Base-by-base conservation (phyloP, 2,888 invertebrate species). In the Pseudoips prasinana region DNA sequence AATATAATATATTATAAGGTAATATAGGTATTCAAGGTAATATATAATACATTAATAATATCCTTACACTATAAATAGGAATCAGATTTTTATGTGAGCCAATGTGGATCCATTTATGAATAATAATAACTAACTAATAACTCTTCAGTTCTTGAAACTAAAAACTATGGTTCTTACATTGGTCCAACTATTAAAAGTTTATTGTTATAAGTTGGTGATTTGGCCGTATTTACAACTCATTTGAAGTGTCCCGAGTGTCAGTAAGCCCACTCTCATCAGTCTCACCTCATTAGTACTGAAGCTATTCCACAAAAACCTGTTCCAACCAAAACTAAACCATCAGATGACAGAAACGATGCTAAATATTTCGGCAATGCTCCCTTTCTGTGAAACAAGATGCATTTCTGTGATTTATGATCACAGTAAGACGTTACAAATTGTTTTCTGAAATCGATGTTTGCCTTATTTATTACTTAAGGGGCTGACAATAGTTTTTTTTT, bases 351-450 rank as follows among this genome's bases (percentile, higher is more conserved):
- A 81, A 76, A 73, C 64, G 73, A 73, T 79, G 74, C 68, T 63
- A 86, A 82, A 83, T 80, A 88, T 86, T 82, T 85, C 84, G 71
- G 74, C 83, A 75, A 83, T 83, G 81, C 73, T 52, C 64, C 65
- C 62, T 73, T 83, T 76, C 74, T 72, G 63, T 72, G 81, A 81
- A 83, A 85, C 78, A 82, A 79, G 77, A 78, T 68, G 65, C 78
- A 67, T 57, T 57, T 42, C 44, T 68, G 63, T 85, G 82, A 85
- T 83, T 86, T 85, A 84, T 80, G 68, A 65, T 59, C 52, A 54
- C 61, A 65, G 61, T 73, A 74, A 73, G 71, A 61, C 68, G 71
- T 76, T 79, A 85, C 85, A 84, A 84, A 86, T 85, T 83, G 80
- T 73, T 78, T 71, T 72, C 48, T 49, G 60, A 72, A 70, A 72